Base-by-base conservation (phyloP, 1,140 invertebrate species). In the Cepaea nemoralis region DNA sequence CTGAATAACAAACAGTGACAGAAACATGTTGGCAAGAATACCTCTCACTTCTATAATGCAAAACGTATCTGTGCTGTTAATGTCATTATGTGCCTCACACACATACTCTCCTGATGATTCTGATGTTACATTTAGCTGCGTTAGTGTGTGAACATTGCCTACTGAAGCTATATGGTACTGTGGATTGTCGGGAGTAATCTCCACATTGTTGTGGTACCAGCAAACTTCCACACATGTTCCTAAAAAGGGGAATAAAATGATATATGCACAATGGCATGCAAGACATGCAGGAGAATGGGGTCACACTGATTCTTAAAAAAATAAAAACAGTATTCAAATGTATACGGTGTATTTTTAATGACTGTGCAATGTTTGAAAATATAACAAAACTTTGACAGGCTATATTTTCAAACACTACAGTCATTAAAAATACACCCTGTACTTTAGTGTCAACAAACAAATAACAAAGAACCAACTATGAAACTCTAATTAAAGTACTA, bases 71-170 rank as follows among this genome's bases (percentile, higher is more conserved):
- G 96, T 96, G 92, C 98, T 97, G 81, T 97, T 97, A 77, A 94
- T 95, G 91, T 98, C 96, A 92, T 98, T 98, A 92, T 98, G 98
- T 66, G 97, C 97, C 92, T 99, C 97, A 91, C 97, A 98, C 5
- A 97, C 98, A 92, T 98, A 99, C 40, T 95, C 96, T 69, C 97
- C 97, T 88, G 94, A 93, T 91, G 97, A 96, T 92, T 98, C 97
- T 6, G 97, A 96, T 94, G 97, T 98, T 88, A 98, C 96, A 91
- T 98, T 96, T 10, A 96, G 95, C 82, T 98, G 97, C 84, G 95
- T 94, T 75, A 99, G 91, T 87, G 96, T 96, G 91, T 98, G 96
- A 80, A 96, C 95, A 90, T 98, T 66, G 10, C 96, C 97, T 88
- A 96, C 95, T 85, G 83, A 81, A 2, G 83, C 71, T 66, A 87